A percentile compares a stretch with the other conserved stretches of the same genome.
Evolutionary conservation across 2,113 vertebrate genomes (phyloP).

Genomic region (Gila orcuttii): DNA sequence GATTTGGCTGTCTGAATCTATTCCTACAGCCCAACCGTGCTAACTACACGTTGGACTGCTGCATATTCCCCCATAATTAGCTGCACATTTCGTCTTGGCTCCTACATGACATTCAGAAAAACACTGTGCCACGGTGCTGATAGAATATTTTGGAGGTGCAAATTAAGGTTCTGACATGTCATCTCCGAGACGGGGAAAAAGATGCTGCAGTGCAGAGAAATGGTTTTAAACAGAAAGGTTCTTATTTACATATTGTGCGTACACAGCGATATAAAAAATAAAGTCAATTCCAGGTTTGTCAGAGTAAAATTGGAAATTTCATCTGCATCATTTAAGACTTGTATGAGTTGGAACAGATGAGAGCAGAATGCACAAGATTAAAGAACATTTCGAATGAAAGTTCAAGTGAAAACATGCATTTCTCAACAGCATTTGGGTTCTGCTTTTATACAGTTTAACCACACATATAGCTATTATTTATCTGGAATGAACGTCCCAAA

Average conservation of each 20-base stretch:
- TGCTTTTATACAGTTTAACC: background rate
- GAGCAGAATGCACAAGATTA: background rate
- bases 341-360: slow-evolving; percentile 21
- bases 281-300: slow-evolving; percentile 36
- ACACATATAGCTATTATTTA: background rate
- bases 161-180: slow-evolving; percentile 56
- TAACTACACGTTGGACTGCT: slow-evolving; percentile 40
- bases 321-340: slow-evolving; percentile 25
- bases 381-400: background rate
- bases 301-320: slow-evolving; percentile 43
- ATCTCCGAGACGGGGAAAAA: slow-evolving; percentile 35
- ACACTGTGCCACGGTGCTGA: slow-evolving; percentile 9
- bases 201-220: background rate
- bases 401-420: background rate
- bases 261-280: slow-evolving; percentile 21
- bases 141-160: slow-evolving; percentile 54
- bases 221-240: slow-evolving; percentile 29
- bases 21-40: slow-evolving; percentile 48
- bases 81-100: slow-evolving; percentile 44
- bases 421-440: background rate
- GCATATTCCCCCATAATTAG: slow-evolving; percentile 62
- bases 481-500: background rate
- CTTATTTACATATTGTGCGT: slow-evolving; percentile 47
- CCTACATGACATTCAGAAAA: slow-evolving; percentile 29
- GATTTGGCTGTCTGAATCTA: slow-evolving; percentile 65